Conservation (phyloP, 2,113 vertebrate genomes). For the Podilymbus podiceps region DNA sequence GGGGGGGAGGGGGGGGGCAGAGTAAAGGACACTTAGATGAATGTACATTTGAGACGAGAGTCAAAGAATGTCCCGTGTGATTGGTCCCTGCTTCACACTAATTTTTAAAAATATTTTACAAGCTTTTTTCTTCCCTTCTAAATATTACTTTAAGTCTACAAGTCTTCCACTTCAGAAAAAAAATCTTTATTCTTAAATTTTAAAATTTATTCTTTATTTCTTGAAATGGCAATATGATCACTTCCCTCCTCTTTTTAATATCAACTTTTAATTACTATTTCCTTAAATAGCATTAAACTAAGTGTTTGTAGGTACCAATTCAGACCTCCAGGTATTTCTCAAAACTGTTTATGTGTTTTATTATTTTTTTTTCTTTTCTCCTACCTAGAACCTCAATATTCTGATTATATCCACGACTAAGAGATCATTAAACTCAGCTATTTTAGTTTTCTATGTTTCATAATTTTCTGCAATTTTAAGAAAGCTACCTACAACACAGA, state of each 20-base stretch:
- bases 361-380: neutral
- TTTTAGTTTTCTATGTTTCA: neutral
- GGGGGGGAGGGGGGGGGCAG: neutral
- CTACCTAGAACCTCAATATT: neutral
- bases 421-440: neutral
- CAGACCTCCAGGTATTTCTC: neutral
- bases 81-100: neutral
- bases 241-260: accelerated
- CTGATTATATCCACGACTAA: neutral
- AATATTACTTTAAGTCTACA: neutral
- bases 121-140: neutral
- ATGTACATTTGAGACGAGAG: neutral
- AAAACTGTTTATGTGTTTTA: neutral
- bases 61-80: accelerated
- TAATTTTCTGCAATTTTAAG: neutral
- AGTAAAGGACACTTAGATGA: neutral
- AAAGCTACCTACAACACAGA: neutral
- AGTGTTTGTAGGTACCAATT: neutral
- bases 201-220: neutral
- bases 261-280: neutral
- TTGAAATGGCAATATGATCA: neutral
- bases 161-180: neutral
- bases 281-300: neutral
- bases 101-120: neutral
- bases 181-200: neutral